Base-by-base conservation (phyloP, 2,113 vertebrate species). In the Falco punctatus region DNA sequence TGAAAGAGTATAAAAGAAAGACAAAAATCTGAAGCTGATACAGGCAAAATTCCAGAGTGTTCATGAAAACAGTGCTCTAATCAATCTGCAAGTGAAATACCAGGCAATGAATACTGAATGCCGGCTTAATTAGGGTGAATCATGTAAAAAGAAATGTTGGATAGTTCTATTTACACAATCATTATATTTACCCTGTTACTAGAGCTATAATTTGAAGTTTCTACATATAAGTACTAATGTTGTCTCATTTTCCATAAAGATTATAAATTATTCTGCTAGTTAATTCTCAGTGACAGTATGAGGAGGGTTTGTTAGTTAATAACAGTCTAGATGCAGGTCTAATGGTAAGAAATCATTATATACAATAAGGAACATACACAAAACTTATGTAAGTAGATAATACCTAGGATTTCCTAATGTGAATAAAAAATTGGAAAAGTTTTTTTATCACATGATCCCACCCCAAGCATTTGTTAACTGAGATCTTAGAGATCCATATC, bases 101-200 rank as follows among this genome's bases (percentile, higher is more conserved):
- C 20, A 66, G 72, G 24, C 75, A 96, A 89, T 96, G 95, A 95
- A 96, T 38, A 71, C 32, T 82, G 70, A 92, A 94, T 89, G 11
- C 11, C 23, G 77, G 8, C 82, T 88, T 92, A 96, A 91, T 88
- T 83, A 89, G 19, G 59, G 17, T 87, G 70, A 80, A 49, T 93
- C 28, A 80, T 64, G 24, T 87, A 71, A 87, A 92, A 86, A 28
- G 26, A 92, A 92, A 72, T 61, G 49, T 40, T 71, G 23, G 15
- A 30, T 86, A 74, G 42, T 27, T 86, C 52, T 84, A 30, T 91
- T 74, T 92, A 58, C 12, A 24, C 15, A 77, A 66, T 82, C 9
- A 58, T 54, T 75, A 17, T 94, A 85, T 91, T 62, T 95, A 67
- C 9, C 8, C 14, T 85, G 95, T 79, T 69, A 8, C 46, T 85